phyloP scores from a whole-genome alignment of 2,888 invertebrate genomes.

The Eurytoma adleriae region DNA sequence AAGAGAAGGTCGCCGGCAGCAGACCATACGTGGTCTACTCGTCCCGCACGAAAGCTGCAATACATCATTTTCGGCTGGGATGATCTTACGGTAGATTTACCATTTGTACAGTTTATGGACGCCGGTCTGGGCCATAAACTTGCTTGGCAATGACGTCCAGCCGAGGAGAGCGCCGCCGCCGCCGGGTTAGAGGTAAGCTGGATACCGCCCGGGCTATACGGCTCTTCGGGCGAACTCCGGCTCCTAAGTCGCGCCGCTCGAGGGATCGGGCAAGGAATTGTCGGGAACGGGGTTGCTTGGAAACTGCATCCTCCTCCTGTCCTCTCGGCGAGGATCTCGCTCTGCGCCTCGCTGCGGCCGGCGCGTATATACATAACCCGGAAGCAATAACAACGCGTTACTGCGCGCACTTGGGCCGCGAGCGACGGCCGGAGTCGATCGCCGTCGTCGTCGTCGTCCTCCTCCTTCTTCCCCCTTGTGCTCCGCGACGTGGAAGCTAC shows the following conservation, averaged over 20 bases:
- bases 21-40: conserved; percentile 42
- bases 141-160: conserved; percentile 75
- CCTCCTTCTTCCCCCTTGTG: conserved; percentile 11
- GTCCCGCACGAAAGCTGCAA: conserved; percentile 63
- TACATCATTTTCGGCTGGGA: conserved; percentile 77
- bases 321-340: background rate
- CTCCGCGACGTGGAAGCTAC: conserved; percentile 54
- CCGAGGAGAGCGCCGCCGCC: conserved; percentile 55
- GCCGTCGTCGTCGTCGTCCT: background rate
- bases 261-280: conserved; percentile 47
- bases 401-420: conserved; percentile 52
- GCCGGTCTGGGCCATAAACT: conserved; percentile 76
- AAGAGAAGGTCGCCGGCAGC: conserved; percentile 2
- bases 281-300: conserved; percentile 45
- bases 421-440: background rate
- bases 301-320: conserved; percentile 36
- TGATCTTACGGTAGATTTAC: conserved; percentile 76
- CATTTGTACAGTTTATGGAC: conserved; percentile 76
- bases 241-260: conserved; percentile 26
- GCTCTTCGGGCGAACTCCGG: background rate
- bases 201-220: conserved; percentile 9
- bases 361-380: conserved; percentile 5
- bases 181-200: conserved; percentile 50
- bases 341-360: background rate
- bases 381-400: conserved; percentile 56